phyloP scores from a whole-genome alignment of 2,888 invertebrate species.

The Stenotaenia linearis region DNA sequence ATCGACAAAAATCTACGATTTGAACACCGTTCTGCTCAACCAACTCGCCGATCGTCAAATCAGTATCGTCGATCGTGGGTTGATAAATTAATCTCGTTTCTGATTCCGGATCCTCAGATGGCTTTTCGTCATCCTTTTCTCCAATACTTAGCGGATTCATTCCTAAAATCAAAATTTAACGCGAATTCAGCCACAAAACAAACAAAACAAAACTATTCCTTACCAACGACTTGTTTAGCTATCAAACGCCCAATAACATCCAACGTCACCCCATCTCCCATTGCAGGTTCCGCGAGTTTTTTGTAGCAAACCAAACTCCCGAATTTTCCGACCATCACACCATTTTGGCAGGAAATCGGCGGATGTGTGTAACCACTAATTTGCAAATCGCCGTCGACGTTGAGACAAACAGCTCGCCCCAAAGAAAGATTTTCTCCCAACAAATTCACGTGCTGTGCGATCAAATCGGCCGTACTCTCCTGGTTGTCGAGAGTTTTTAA shows the following conservation, averaged over 20 bases:
- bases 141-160: not conserved
- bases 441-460: constrained; percentile 77
- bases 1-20: constrained; percentile 75
- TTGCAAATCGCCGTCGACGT: constrained; percentile 46
- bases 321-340: constrained; percentile 61
- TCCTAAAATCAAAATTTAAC: not conserved
- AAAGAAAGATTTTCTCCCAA: constrained; percentile 86
- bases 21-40: constrained; percentile 54
- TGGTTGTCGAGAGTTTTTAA: constrained; percentile 47
- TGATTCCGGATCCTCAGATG: constrained; percentile 58
- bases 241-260: constrained; percentile 62
- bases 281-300: constrained; percentile 43
- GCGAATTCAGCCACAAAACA: not conserved
- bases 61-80: constrained; percentile 76
- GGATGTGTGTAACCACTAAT: constrained; percentile 77
- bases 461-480: constrained; percentile 68
- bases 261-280: constrained; percentile 27
- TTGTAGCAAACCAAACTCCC: constrained; percentile 73
- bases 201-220: constrained; percentile 38
- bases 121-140: constrained; percentile 34
- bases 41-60: constrained; percentile 65
- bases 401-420: constrained; percentile 65
- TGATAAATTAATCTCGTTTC: constrained; percentile 77
- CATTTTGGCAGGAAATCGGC: constrained; percentile 44
- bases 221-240: constrained; percentile 86